Percentiles rank a stretch among this genome's conserved stretches.
phyloP scores from a whole-genome alignment of 64 coral and sea anemone species.

The Stichodactyla mertensii region DNA sequence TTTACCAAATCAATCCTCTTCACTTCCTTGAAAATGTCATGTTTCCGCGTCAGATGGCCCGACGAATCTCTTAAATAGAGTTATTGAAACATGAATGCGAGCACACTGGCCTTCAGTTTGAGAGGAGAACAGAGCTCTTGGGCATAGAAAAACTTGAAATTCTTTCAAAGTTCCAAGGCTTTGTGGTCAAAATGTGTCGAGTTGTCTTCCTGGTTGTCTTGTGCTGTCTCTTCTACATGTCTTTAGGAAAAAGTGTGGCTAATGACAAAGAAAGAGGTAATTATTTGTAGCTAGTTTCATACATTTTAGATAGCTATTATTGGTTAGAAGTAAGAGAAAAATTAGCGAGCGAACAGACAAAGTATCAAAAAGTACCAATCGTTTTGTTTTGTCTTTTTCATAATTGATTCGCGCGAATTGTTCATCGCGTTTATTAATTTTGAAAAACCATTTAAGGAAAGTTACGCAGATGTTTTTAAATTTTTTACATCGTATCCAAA shows the following conservation, averaged over 20 bases:
- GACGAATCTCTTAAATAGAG: background rate
- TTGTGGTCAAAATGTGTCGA: background rate
- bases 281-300: background rate
- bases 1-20: conserved; percentile 2
- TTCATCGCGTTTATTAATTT: too few species aligned
- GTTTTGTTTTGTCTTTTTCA: too few species aligned
- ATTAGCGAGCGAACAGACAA: too few species aligned
- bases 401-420: too few species aligned
- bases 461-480: too few species aligned
- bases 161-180: too few species aligned
- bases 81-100: background rate
- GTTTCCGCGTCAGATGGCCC: background rate
- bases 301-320: too few species aligned
- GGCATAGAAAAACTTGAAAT: background rate
- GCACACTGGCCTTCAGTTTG: background rate
- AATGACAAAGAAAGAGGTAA: background rate
- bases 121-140: background rate
- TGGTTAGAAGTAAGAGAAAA: too few species aligned
- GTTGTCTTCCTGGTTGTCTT: background rate
- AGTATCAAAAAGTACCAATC: too few species aligned
- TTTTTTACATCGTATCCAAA: too few species aligned
- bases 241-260: conserved; percentile 2
- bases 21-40: background rate
- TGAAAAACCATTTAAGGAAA: too few species aligned
- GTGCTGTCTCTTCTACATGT: background rate